Evolutionary conservation across 2,888 invertebrate genomes (phyloP), one percentile per base, ranked within the genome.

Genomic region (Neoaliturus tenellus): DNA sequence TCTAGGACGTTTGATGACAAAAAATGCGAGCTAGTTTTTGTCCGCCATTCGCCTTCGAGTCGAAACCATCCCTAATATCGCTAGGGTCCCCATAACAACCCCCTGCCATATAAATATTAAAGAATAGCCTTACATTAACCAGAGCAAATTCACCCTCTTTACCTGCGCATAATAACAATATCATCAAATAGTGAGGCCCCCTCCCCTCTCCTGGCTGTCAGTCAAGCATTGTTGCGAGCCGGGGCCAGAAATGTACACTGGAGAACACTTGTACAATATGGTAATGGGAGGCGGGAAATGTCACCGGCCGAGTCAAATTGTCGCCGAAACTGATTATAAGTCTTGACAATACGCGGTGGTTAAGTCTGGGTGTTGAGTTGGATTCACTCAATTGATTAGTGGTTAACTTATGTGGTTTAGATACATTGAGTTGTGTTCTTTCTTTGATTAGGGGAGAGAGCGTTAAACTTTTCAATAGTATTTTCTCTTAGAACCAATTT

Each of bases 111-210:
- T 84, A 84, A 84, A 84, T 84, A 84, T 84, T 84, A 81, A 84
- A 84, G 84, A 84, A 84, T 84, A 84, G 84, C 41, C 81, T 81
- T 81, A 84, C 84, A 84, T 84, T 84, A 84, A 84, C 84, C 84
- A 81, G 81, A 84, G 84, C 84, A 81, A 84, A 84, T 81, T 81
- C 84, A 62, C 67, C 81, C 81, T 75, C 75, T 71, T 62, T 81
- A 69, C 81, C 81, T 81, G 71, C 69, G 81, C 75, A 71, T 71
- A 81, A 81, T 81, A 81, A 81, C 81, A 81, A 81, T 81, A 81
- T 81, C 67, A 71, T 81, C 81, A 75, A 48, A 48, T 48, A 48
- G 75, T 44, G 4, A 35, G 71, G 71, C 71, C 35, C 39, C 71
- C 10, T 41, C 20, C 28, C 28, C 48, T 4, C 31, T 48, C 75